phyloP scores from a whole-genome alignment of 2,797 vertebrate species.

The Sylvia borin region DNA sequence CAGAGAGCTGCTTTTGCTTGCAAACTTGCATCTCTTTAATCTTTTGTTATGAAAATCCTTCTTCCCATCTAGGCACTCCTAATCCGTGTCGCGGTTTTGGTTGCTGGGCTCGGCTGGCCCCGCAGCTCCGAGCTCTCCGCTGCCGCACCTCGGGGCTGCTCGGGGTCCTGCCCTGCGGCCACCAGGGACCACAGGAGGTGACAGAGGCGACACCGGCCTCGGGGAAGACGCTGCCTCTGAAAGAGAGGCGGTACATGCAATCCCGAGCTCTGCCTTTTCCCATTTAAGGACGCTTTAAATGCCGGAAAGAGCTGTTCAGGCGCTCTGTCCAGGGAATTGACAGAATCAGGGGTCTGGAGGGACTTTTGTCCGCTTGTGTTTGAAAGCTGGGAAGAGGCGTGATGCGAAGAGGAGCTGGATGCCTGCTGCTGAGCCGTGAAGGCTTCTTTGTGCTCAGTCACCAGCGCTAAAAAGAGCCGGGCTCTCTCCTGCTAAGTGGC shows the following conservation, averaged over 20 bases:
- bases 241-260: fast-evolving
- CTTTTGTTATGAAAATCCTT: constrained; percentile 39
- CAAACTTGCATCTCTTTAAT: background rate
- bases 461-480: background rate
- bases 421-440: background rate
- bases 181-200: too few species aligned
- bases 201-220: too few species aligned
- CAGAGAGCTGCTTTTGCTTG: background rate
- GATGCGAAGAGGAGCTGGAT: background rate
- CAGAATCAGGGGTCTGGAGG: background rate
- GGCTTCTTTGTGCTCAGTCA: constrained; percentile 16
- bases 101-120: background rate
- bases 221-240: background rate
- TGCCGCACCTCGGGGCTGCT: background rate
- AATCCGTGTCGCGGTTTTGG: background rate
- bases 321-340: background rate
- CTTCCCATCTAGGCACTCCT: background rate
- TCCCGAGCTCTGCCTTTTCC: background rate
- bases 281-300: background rate
- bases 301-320: background rate
- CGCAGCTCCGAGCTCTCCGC: background rate
- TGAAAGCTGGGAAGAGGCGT: constrained; percentile 13
- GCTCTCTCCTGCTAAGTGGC: background rate
- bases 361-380: constrained; percentile 12
- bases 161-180: background rate